A percentile compares a stretch with the other conserved stretches of the same genome.
Conservation (phyloP, 2,113 vertebrate species). For the Menidia beryllina region DNA sequence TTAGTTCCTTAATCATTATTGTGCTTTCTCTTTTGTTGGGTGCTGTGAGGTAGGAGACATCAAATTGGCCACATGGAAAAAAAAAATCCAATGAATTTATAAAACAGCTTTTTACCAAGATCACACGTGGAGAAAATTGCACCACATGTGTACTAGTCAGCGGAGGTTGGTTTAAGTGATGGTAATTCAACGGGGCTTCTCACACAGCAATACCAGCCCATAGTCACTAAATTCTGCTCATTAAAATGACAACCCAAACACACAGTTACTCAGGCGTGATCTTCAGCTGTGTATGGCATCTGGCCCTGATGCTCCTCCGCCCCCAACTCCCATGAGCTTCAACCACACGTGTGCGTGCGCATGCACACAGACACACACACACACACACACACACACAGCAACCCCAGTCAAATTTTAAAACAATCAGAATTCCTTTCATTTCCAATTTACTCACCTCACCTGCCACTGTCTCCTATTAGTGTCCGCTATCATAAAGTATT, state of each 20-base stretch:
- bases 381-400: constrained; percentile 13
- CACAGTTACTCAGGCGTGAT: constrained; percentile 81
- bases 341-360: constrained; percentile 30
- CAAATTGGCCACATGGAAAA: not conserved
- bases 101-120: constrained; percentile 26
- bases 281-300: constrained; percentile 87
- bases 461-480: constrained; percentile 82
- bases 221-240: constrained; percentile 87
- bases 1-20: not conserved
- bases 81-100: constrained; percentile 4
- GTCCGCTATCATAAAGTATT: constrained; percentile 79
- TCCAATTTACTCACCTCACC: constrained; percentile 84
- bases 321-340: constrained; percentile 68
- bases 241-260: constrained; percentile 87
- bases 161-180: constrained; percentile 74
- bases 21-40: not conserved
- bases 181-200: constrained; percentile 82
- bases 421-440: constrained; percentile 85
- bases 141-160: constrained; percentile 39
- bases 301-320: constrained; percentile 80
- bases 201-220: constrained; percentile 78
- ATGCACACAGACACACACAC: constrained; percentile 1
- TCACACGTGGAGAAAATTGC: constrained; percentile 22
- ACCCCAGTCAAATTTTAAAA: constrained; percentile 82
- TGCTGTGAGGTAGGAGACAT: not conserved